Conservation (phyloP, 1,140 invertebrate species). For the Bombus affinis region DNA sequence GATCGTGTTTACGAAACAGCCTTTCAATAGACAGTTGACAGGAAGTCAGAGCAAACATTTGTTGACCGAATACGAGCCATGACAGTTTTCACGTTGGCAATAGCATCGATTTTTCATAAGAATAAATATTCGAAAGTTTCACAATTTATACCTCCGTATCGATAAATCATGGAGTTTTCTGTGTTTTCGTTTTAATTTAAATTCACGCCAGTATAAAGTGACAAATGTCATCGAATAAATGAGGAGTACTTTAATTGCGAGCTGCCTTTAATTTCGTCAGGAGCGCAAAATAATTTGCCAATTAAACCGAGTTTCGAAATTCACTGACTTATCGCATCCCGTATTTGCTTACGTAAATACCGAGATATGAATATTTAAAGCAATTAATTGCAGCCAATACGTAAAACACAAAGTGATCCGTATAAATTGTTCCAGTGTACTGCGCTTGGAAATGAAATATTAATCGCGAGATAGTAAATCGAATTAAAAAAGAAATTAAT, state of each 20-base stretch:
- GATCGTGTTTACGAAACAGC: conserved; percentile 1
- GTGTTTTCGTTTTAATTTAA: neutral
- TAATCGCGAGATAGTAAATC: neutral
- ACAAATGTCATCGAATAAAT: neutral
- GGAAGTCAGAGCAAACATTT: conserved; percentile 7
- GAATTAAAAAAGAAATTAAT: neutral
- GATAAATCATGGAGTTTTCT: neutral
- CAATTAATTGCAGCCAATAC: conserved; percentile 7
- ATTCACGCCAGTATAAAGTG: neutral
- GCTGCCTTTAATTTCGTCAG: neutral
- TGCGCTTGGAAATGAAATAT: neutral
- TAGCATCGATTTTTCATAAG: neutral
- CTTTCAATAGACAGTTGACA: conserved; percentile 6
- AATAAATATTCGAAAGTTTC: neutral
- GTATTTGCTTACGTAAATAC: neutral
- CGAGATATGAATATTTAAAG: neutral
- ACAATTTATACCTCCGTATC: neutral
- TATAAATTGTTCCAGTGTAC: neutral
- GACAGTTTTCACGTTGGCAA: neutral
- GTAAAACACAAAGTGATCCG: neutral
- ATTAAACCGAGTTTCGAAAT: neutral
- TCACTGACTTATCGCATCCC: neutral
- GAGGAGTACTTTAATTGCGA: neutral
- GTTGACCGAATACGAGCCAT: too few relatives aligned
- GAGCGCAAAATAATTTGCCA: conserved; percentile 4